phyloP scores from a whole-genome alignment of 2,888 invertebrate species.

The Ophraella communa region DNA sequence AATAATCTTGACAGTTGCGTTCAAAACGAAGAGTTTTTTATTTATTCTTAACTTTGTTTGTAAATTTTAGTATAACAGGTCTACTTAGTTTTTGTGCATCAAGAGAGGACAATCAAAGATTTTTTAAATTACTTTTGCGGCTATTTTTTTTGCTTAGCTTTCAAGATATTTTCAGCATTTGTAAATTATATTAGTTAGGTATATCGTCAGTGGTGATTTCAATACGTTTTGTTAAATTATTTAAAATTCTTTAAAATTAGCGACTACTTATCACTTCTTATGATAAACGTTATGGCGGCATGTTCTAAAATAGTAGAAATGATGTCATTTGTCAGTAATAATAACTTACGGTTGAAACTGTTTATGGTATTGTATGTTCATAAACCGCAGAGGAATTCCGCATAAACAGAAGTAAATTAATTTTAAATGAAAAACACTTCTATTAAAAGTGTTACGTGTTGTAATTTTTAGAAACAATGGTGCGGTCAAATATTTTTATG shows the following conservation, averaged over 20 bases:
- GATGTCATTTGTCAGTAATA: conserved; percentile 12
- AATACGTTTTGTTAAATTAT: not conserved
- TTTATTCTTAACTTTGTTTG: too few relatives aligned
- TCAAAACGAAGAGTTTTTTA: too few relatives aligned
- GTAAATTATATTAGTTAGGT: too few relatives aligned
- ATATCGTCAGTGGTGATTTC: too few relatives aligned
- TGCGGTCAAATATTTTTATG: too few relatives aligned
- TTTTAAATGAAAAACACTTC: not conserved
- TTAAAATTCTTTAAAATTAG: not conserved
- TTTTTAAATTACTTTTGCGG: too few relatives aligned
- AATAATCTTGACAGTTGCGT: too few relatives aligned
- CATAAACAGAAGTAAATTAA: not conserved
- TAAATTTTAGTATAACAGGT: too few relatives aligned
- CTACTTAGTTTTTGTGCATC: too few relatives aligned
- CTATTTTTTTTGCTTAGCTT: too few relatives aligned
- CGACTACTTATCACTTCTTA: not conserved
- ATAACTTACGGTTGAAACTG: not conserved
- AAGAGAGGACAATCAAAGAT: too few relatives aligned
- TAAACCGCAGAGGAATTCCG: conserved; percentile 17
- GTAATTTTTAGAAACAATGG: not conserved
- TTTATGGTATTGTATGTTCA: conserved; percentile 5
- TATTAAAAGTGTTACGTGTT: not conserved
- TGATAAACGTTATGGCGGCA: not conserved
- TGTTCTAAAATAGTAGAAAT: conserved; percentile 8
- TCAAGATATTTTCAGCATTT: too few relatives aligned